Percentiles rank a stretch among this genome's conserved stretches.
phyloP scores from a whole-genome alignment of 2,888 invertebrate genomes.

The Stenodema calcarata region DNA sequence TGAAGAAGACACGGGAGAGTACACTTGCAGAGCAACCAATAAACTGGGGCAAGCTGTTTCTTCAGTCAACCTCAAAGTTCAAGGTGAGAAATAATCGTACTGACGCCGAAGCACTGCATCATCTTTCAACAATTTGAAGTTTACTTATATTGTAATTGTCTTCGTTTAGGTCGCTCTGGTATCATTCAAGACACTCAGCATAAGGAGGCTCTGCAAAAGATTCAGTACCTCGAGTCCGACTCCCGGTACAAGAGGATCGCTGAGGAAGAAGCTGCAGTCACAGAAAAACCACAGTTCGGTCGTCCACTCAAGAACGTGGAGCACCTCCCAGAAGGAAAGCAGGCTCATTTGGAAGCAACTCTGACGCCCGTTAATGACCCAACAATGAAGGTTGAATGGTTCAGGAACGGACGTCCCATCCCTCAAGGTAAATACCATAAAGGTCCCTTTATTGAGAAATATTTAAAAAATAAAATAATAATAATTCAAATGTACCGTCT shows the following conservation, averaged over 20 bases:
- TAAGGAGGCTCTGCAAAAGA: constrained; percentile 89
- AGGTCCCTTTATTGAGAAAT: too few relatives aligned
- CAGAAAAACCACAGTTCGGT: constrained; percentile 89
- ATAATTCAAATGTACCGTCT: too few relatives aligned
- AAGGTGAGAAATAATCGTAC: constrained; percentile 66
- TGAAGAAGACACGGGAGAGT: constrained; percentile 92
- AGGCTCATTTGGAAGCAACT: constrained; percentile 92
- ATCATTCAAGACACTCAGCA: constrained; percentile 91
- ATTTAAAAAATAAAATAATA: too few relatives aligned
- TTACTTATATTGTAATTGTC: constrained; percentile 46
- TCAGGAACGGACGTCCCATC: constrained; percentile 91
- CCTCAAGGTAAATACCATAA: constrained; percentile 68
- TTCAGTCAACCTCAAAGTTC: constrained; percentile 79
- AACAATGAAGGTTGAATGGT: constrained; percentile 99
- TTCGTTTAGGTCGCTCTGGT: constrained; percentile 74
- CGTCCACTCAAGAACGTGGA: constrained; percentile 84
- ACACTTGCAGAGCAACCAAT: constrained; percentile 86
- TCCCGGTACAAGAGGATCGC: constrained; percentile 75
- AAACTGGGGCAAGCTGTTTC: constrained; percentile 83
- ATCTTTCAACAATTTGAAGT: too few relatives aligned
- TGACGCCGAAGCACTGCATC: too few relatives aligned
- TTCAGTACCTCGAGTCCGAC: constrained; percentile 88
- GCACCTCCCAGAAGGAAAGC: constrained; percentile 83
- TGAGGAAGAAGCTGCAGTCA: constrained; percentile 76
- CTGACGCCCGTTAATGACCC: constrained; percentile 97